Evolutionary conservation across 2,113 vertebrate genomes (phyloP), one percentile per base, ranked within the genome.

Genomic region (Poeciliopsis occidentalis): DNA sequence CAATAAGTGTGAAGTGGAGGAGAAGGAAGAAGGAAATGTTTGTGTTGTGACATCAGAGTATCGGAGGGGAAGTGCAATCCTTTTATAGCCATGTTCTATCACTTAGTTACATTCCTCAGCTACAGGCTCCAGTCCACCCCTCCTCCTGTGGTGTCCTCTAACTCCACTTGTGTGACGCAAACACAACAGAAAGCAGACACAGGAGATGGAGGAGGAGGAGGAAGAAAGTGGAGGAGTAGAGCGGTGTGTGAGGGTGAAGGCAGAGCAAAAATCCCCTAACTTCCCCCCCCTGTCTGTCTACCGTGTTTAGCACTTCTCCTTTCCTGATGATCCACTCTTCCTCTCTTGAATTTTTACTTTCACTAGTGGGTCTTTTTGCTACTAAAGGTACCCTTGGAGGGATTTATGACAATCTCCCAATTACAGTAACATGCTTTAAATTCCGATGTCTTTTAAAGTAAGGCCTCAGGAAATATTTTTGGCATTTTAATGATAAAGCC

Each of bases 81-180:
- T 91, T 93, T 92, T 93, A 92, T 91, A 90, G 92, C 69, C 86
- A 90, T 91, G 87, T 93, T 91, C 87, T 78, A 78, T 85, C 79
- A 85, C 79, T 73, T 73, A 54, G 79, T 71, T 70, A 84, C 91
- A 93, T 92, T 93, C 92, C 87, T 91, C 73, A 24, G 82, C 76
- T 68, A 64, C 80, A 83, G 85, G 78, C 69, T 76, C 73, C 66
- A 68, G 51, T 75, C 41, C 34, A 69, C 71, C 74, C 82, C 79
- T 82, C 85, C 87, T 77, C 67, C 76, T 68, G 81, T 51, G 71
- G 79, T 77, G 74, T 87, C 64, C 74, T 81, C 66, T 47, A 12
- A 34, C 82, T 79, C 79, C 78, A 67, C 73, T 73, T 41, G 72
- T 61, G 69, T 93, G 90, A 92, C 89, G 86, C 90, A 91, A 84